These are phyloP conservation scores for Chiroxiphia lanceolata DNA, from an alignment of 2,797 vertebrate genomes.

Conservation along the genomic window DNA sequence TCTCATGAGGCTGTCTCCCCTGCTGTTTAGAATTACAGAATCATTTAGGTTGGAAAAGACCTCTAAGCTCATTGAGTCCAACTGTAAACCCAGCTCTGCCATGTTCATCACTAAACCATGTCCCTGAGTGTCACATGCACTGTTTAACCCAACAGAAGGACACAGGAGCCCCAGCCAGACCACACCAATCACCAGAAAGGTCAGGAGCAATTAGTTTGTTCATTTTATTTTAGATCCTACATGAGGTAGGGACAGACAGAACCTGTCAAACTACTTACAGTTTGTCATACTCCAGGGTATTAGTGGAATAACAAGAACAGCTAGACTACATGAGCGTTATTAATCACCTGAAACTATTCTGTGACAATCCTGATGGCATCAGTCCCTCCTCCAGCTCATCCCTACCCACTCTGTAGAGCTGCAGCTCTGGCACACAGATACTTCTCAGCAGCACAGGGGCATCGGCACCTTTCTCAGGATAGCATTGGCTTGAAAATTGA, in stretches of 20 bases:
- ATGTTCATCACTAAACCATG: not conserved
- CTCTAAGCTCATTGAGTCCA: not conserved
- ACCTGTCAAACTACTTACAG: not conserved
- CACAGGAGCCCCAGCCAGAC: not conserved
- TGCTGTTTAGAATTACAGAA: not conserved
- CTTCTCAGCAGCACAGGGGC: not conserved
- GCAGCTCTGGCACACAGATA: not conserved
- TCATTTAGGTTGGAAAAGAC: not conserved
- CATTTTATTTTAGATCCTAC: not conserved
- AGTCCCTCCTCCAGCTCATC: not conserved
- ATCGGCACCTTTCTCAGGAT: not conserved
- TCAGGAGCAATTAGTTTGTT: not conserved
- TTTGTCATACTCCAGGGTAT: not conserved
- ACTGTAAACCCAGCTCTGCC: not conserved
- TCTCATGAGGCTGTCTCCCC: accelerated
- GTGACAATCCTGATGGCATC: not conserved
- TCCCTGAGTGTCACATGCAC: not conserved
- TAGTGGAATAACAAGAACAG: not conserved
- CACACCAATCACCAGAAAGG: not conserved
- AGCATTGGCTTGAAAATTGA: accelerated
- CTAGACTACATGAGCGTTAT: not conserved
- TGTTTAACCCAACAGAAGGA: not conserved
- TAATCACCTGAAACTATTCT: not conserved
- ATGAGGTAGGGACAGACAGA: not conserved
- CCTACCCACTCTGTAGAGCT: not conserved